Conservation (phyloP, 2,113 vertebrate species). For the Alligator sinensis region DNA sequence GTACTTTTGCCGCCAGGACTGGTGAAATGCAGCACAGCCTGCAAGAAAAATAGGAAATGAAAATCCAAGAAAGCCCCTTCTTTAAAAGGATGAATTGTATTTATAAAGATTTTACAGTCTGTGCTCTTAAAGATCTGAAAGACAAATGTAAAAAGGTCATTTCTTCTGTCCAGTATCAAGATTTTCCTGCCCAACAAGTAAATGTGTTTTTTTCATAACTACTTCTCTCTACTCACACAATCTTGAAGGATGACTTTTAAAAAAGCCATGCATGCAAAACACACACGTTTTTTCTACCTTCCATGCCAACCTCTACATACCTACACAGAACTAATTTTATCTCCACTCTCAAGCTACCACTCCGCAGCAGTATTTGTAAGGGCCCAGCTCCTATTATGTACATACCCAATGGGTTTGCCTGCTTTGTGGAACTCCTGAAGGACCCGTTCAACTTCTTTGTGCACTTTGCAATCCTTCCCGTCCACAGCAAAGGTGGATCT, state of each 20-base stretch:
- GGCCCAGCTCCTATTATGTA: not conserved
- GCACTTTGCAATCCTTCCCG: slow-evolving; percentile 85
- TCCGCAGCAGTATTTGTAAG: not conserved
- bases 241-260: not conserved
- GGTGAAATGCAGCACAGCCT: slow-evolving; percentile 90
- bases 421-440: slow-evolving; percentile 87
- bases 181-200: not conserved
- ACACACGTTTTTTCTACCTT: not conserved
- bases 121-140: not conserved
- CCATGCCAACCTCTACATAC: not conserved
- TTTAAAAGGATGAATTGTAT: not conserved
- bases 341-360: not conserved
- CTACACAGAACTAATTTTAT: not conserved
- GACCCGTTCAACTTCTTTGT: slow-evolving; percentile 85
- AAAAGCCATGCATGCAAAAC: not conserved
- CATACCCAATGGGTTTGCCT: slow-evolving; percentile 89
- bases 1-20: slow-evolving; percentile 86
- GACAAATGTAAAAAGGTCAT: not conserved
- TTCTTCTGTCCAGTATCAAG: not conserved
- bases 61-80: not conserved
- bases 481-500: slow-evolving; percentile 90
- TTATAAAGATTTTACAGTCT: not conserved
- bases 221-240: rapidly evolving
- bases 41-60: not conserved
- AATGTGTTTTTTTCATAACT: not conserved